These are phyloP conservation scores for Stichodactyla mertensii DNA, from an alignment of 64 coral and sea anemone genomes.

Conservation along the genomic window DNA sequence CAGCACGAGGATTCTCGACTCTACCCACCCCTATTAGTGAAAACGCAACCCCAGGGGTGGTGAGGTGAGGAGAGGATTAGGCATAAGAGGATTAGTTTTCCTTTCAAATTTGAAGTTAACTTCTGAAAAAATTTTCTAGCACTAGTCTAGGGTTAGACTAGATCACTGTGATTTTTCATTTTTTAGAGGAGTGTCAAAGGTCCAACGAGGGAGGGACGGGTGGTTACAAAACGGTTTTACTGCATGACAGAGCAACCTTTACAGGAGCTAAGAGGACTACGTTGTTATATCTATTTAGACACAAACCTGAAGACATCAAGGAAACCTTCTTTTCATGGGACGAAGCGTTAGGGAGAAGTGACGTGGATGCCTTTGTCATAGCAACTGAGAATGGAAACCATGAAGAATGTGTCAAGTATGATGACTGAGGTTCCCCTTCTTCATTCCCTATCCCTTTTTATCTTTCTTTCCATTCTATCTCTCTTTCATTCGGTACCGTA, in stretches of 20 bases:
- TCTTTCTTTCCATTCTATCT: too few species aligned
- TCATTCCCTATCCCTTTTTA: neutral
- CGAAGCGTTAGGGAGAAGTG: slow-evolving; percentile 30
- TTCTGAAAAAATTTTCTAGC: too few species aligned
- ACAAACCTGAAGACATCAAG: slow-evolving; percentile 29
- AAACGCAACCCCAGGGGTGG: too few species aligned
- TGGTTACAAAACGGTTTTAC: too few species aligned
- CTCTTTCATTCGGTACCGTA: too few species aligned
- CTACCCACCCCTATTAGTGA: neutral
- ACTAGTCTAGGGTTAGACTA: too few species aligned
- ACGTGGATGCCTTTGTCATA: slow-evolving; percentile 66
- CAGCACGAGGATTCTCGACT: neutral
- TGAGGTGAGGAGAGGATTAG: neutral
- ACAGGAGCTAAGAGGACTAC: too few species aligned
- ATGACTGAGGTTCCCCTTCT: neutral
- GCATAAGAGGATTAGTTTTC: neutral
- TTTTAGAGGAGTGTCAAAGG: too few species aligned
- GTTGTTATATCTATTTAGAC: neutral
- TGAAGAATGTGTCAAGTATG: slow-evolving; percentile 64
- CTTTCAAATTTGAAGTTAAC: neutral
- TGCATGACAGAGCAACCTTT: too few species aligned
- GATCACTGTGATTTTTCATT: too few species aligned
- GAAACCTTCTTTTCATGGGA: slow-evolving; percentile 30
- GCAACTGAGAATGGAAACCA: slow-evolving; percentile 84
- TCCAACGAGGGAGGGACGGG: too few species aligned